Evolutionary conservation across 2,113 vertebrate species (phyloP).

Genomic region (Microcebus lehilahytsara): DNA sequence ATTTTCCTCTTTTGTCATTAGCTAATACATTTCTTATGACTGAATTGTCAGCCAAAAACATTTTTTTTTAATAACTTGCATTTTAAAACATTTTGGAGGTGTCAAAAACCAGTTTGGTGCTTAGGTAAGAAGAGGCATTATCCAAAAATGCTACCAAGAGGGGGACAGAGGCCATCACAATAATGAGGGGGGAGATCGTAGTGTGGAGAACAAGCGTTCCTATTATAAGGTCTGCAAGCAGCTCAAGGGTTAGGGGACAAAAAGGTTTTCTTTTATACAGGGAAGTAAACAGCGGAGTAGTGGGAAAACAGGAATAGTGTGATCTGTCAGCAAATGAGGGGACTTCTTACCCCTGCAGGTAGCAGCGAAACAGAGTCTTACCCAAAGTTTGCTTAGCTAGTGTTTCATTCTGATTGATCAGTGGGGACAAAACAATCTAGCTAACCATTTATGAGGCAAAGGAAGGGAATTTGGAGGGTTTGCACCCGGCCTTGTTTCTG

Average conservation of each 20-base stretch:
- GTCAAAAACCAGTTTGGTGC: background rate
- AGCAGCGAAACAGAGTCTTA: background rate
- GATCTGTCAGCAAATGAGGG: rapidly evolving
- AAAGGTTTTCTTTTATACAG: background rate
- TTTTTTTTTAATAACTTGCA: background rate
- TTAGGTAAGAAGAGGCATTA: background rate
- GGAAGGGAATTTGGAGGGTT: background rate
- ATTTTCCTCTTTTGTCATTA: background rate
- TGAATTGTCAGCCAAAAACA: background rate
- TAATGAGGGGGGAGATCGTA: rapidly evolving
- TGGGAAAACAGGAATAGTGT: too few relatives aligned
- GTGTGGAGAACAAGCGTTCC: background rate
- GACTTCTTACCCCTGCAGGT: too few relatives aligned
- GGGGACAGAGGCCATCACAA: too few relatives aligned
- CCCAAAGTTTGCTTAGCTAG: background rate
- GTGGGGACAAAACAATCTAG: background rate
- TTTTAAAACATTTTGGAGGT: background rate
- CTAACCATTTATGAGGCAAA: background rate
- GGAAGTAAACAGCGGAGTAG: background rate
- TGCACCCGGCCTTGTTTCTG: background rate
- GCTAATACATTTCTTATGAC: background rate
- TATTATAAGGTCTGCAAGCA: background rate
- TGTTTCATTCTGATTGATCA: background rate
- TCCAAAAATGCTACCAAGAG: background rate
- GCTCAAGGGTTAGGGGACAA: background rate